phyloP scores from a whole-genome alignment of 2,113 vertebrate genomes.

The Hystrix cristata region DNA sequence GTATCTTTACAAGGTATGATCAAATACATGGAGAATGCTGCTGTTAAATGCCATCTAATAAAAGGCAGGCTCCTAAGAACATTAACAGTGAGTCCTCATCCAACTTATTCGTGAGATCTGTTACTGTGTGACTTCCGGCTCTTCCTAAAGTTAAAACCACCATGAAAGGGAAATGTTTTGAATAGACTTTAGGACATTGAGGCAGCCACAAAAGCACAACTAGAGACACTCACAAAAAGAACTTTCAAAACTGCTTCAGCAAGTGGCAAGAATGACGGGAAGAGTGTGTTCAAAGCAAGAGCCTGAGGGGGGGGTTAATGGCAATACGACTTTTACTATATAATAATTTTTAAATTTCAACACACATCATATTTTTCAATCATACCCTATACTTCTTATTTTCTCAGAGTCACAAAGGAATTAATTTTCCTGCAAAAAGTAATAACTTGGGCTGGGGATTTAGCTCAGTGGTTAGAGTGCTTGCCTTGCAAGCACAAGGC shows the following conservation, averaged over 20 bases:
- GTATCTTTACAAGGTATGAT: background rate
- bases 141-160: background rate
- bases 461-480: too few relatives aligned
- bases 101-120: background rate
- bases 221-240: background rate
- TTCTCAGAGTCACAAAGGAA: background rate
- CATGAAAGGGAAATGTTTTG: background rate
- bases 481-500: too few relatives aligned
- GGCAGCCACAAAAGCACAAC: background rate
- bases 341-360: background rate
- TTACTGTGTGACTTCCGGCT: background rate
- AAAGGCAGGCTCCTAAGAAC: background rate
- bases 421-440: slow-evolving; percentile 14
- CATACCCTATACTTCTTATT: background rate
- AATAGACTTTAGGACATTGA: background rate
- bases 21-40: background rate
- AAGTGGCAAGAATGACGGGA: background rate
- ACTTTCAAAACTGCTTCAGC: background rate
- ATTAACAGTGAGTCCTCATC: background rate
- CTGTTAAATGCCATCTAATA: background rate
- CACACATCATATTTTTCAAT: background rate
- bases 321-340: background rate
- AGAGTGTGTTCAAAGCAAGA: background rate
- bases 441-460: background rate
- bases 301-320: background rate